Base-by-base conservation (phyloP, 2,113 vertebrate species). In the Candoia aspera region DNA sequence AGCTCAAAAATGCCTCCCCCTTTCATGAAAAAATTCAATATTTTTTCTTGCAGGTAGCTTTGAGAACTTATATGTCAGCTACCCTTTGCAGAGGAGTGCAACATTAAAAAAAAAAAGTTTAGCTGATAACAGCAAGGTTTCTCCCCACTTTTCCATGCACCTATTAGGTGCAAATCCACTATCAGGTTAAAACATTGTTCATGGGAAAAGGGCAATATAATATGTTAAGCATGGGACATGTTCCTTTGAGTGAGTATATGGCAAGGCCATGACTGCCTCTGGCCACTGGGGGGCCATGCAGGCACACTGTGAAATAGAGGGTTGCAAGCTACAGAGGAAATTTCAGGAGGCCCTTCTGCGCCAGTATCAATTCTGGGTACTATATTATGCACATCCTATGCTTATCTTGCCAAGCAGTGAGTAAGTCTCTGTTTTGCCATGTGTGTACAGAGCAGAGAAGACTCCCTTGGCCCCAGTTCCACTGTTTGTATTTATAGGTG, bases 221-320 rank as follows among this genome's bases (percentile, higher is more conserved):
- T 12, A 37, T 33, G 73, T 79, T 79, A 79, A 79, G 17, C 33
- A 21, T 21, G 26, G 21, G 21, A 19, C 42, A 54, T 23, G 17
- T 8, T 84, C 13, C 24, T 84, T 84, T 84, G 46, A 54, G 21
- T 12, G n/a, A 33, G 13, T 15, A 12, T 8, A 37, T 4, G 24
- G 23, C 62, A 10, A 85, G n/a, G 33, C 79, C 84, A 33, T 84
- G 58, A 92, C 24, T 64, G 49, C 42, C 33, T 84, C 6, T 89
- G 13, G 58, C 79, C 87, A 92, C 91, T 89, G 85, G 91, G 87
- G 57, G 91, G 87, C 87, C 86, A 57, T 13, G 23, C 46, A 89
- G 57, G 46, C 87, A 84, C 49, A 89, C 57, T 21, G 6, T 55
- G n/a, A 19, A 37, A 54, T 9, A 33, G 10, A 59, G 10, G 42